Evolutionary conservation across 1,140 invertebrate species (phyloP), one percentile per base, ranked within the genome.

Genomic region (Orchestia grillus): DNA sequence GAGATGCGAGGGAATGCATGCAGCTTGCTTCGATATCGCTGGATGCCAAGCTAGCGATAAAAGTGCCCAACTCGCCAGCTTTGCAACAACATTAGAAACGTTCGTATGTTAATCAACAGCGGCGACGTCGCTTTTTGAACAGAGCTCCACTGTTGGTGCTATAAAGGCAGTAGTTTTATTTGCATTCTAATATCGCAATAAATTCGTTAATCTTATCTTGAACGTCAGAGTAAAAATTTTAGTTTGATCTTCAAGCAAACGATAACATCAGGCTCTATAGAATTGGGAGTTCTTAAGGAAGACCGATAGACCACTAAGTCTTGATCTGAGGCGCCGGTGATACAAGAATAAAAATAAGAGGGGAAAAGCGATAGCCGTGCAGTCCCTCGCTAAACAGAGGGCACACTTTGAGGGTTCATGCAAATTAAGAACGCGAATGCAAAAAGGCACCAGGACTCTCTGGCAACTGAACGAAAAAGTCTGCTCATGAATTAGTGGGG

Each of bases 91-190:
- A 94, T 94, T 94, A 94, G 92, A 94, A 94, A 94, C 44, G 43
- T 94, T 47, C 92, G 92, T 94, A 94, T 94, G 92, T 94, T 94
- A 94, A 94, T 94, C 92, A 94, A 44, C 43, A n/a, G 41, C 44
- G 43, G 40, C 92, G 44, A 47, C 92, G 36, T 44, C 44, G 44
- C 44, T 45, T 94, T 94, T 45, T 44, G 44, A 45, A 94, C 92
- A 94, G 92, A 94, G 92, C 43, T 45, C 36, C 92, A 94, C 92
- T 94, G 92, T 94, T 94, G 11, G 92, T 47, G 44, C 43, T 94
- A 94, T 94, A 94, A 94, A 94, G 92, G 92, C 92, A 94, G 92
- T 94, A 94, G 92, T 94, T 94, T 94, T 94, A 94, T 94, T 94
- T 94, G 92, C 92, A 94, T 94, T 94, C 92, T 94, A 94, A 94